Percentiles rank a stretch among this genome's conserved stretches.
phyloP scores from a whole-genome alignment of 2,797 vertebrate species.

The Anableps anableps region DNA sequence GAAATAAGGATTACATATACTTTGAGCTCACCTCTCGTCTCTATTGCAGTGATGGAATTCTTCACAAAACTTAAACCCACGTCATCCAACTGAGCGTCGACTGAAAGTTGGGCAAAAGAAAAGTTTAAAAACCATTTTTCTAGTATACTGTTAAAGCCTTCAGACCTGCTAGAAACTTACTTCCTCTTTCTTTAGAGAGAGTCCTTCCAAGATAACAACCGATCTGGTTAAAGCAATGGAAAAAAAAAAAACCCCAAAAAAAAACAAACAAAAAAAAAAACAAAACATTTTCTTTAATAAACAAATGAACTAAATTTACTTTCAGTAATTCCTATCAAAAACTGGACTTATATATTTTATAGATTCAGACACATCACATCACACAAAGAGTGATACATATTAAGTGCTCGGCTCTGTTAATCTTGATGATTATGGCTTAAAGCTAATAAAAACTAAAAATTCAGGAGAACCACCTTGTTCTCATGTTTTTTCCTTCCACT shows the following conservation, averaged over 20 bases:
- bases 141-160: not conserved
- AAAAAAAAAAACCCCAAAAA: too few species aligned
- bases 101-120: slow-evolving; percentile 48
- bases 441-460: not conserved
- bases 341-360: not conserved
- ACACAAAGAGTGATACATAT: not conserved
- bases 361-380: not conserved
- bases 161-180: slow-evolving; percentile 66
- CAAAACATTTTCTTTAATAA: not conserved
- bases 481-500: too few species aligned
- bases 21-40: slow-evolving; percentile 86
- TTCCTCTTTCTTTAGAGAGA: slow-evolving; percentile 82
- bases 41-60: slow-evolving; percentile 93
- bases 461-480: too few species aligned
- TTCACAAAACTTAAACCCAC: slow-evolving; percentile 90
- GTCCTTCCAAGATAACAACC: slow-evolving; percentile 71
- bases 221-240: slow-evolving; percentile 58
- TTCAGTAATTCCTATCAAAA: not conserved
- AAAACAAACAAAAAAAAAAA: too few species aligned
- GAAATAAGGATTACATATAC: not conserved
- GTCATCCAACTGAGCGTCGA: slow-evolving; percentile 91
- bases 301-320: not conserved
- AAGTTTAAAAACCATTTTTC: not conserved
- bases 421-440: not conserved
- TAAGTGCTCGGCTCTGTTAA: not conserved